Percentiles rank a stretch among this genome's conserved stretches.
Conservation (phyloP, 2,113 vertebrate genomes). For the Isichthys henryi region DNA sequence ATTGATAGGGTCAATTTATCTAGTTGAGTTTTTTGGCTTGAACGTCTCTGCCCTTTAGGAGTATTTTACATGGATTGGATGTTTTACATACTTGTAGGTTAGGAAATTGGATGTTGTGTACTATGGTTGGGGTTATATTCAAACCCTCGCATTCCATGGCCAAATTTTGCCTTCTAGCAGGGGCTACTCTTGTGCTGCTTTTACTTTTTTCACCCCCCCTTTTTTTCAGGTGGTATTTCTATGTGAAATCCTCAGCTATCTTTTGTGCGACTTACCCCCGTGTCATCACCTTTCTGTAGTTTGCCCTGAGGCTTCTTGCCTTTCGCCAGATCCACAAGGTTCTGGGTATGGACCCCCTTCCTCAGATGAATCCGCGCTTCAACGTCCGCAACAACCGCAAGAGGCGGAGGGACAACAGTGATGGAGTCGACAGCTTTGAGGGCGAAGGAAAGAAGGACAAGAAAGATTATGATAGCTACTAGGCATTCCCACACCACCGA, state of each 20-base stretch:
- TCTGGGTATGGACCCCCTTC: constrained; percentile 81
- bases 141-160: background rate
- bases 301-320: constrained; percentile 81
- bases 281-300: constrained; percentile 49
- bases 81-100: background rate
- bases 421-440: constrained; percentile 89
- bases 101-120: background rate
- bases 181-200: background rate
- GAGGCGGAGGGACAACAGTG: constrained; percentile 87
- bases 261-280: background rate
- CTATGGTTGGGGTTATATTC: background rate
- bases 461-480: constrained; percentile 91
- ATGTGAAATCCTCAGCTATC: background rate
- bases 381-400: constrained; percentile 88
- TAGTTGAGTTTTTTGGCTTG: background rate
- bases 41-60: background rate
- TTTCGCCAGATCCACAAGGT: constrained; percentile 92
- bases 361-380: constrained; percentile 90
- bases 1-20: background rate
- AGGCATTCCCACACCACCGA: constrained; percentile 31
- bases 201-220: background rate
- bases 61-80: background rate
- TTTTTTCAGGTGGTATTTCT: background rate
- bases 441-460: constrained; percentile 98
- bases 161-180: background rate